Conservation (phyloP, 2,113 vertebrate species). For the Fulica atra region DNA sequence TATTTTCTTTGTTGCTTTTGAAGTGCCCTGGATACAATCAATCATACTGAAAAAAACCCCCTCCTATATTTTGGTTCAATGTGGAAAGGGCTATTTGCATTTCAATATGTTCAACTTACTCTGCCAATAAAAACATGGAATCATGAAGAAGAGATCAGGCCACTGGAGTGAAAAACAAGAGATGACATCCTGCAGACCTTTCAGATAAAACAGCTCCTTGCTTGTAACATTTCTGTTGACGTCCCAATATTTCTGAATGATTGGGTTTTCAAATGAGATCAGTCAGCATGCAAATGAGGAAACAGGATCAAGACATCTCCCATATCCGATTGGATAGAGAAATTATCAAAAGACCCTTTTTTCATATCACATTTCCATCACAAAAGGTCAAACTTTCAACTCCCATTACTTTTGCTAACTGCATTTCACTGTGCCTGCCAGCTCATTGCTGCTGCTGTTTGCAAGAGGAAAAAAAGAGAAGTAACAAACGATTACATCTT, state of each 20-base stretch:
- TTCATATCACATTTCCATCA: slow-evolving; percentile 82
- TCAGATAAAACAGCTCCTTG: slow-evolving; percentile 52
- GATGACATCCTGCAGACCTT: slow-evolving; percentile 48
- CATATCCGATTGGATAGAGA: slow-evolving; percentile 79
- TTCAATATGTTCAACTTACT: slow-evolving; percentile 24
- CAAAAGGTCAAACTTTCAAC: slow-evolving; percentile 75
- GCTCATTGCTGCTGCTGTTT: slow-evolving; percentile 10
- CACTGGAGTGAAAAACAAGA: slow-evolving; percentile 47
- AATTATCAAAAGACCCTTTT: slow-evolving; percentile 80
- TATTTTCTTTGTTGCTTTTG: slow-evolving; percentile 5
- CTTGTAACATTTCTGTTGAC: slow-evolving; percentile 8
- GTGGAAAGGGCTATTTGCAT: slow-evolving; percentile 43
- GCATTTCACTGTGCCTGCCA: slow-evolving; percentile 29
- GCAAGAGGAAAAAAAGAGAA: not conserved
- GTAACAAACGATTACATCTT: slow-evolving; percentile 10
- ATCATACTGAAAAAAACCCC: not conserved
- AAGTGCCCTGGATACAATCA: slow-evolving; percentile 33
- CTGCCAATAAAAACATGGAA: slow-evolving; percentile 29
- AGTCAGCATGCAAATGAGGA: slow-evolving; percentile 80
- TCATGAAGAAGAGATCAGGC: slow-evolving; percentile 43
- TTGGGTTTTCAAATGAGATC: slow-evolving; percentile 82
- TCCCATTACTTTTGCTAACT: slow-evolving; percentile 55
- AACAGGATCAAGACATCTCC: slow-evolving; percentile 79
- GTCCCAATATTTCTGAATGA: slow-evolving; percentile 59
- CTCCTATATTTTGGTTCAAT: not conserved